These are phyloP conservation scores for Chesias legatella DNA, from an alignment of 2,888 invertebrate genomes.

Conservation along the genomic window DNA sequence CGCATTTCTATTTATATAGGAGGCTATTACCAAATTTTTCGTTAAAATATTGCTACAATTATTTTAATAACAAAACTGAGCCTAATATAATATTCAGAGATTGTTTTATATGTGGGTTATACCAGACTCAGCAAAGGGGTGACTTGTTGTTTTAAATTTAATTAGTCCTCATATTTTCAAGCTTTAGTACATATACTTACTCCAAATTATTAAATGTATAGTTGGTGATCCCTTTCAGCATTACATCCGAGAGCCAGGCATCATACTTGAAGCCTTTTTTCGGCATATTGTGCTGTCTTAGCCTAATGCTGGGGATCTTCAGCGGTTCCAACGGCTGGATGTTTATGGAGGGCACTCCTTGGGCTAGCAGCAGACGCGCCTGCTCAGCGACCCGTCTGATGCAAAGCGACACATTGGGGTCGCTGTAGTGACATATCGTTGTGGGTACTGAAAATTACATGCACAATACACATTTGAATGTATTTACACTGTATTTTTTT, in stretches of 20 bases:
- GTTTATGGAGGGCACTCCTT: constrained; percentile 80
- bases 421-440: constrained; percentile 77
- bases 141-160: too few relatives aligned
- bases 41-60: too few relatives aligned
- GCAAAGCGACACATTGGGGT: constrained; percentile 79
- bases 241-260: constrained; percentile 72
- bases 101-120: too few relatives aligned
- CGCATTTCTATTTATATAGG: too few relatives aligned
- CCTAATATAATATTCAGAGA: too few relatives aligned
- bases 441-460: constrained; percentile 14
- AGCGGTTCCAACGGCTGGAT: constrained; percentile 82
- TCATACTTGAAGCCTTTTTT: constrained; percentile 75
- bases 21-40: too few relatives aligned
- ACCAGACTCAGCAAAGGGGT: too few relatives aligned
- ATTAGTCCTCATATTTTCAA: too few relatives aligned
- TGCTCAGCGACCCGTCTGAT: constrained; percentile 77
- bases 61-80: too few relatives aligned
- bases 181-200: too few relatives aligned
- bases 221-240: constrained; percentile 68
- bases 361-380: constrained; percentile 70
- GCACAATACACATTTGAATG: too few relatives aligned
- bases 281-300: constrained; percentile 77
- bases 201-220: constrained; percentile 73
- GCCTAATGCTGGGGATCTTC: constrained; percentile 76
- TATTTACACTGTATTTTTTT: too few relatives aligned